A percentile compares a stretch with the other conserved stretches of the same genome.
Conservation (phyloP, 2,888 invertebrate genomes). For the Oscheius sp. region DNA sequence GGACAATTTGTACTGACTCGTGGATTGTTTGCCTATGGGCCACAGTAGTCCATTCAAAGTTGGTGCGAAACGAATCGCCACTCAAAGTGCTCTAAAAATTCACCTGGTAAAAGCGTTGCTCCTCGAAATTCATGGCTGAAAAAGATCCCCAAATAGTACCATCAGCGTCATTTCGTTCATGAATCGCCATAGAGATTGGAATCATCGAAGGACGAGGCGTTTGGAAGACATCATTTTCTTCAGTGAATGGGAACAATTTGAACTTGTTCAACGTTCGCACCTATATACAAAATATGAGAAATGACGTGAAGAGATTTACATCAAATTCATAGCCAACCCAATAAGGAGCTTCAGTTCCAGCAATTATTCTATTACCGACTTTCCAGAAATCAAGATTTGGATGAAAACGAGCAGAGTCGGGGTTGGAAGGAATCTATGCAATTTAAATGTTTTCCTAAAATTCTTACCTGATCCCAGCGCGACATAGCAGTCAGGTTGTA, state of each 20-base stretch:
- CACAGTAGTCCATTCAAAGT: constrained; percentile 12
- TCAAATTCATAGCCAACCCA: constrained; percentile 70
- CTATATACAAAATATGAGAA: constrained; percentile 46
- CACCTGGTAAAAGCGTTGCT: constrained; percentile 68
- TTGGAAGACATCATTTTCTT: constrained; percentile 67
- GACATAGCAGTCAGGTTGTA: constrained; percentile 69
- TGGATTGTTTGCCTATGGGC: neutral
- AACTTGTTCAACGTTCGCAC: constrained; percentile 65
- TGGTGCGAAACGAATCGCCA: constrained; percentile 9
- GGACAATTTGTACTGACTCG: constrained; percentile 7
- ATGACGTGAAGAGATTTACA: constrained; percentile 29
- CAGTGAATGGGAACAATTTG: constrained; percentile 67
- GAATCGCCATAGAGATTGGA: constrained; percentile 70
- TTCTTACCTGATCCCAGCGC: constrained; percentile 65
- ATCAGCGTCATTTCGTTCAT: constrained; percentile 64
- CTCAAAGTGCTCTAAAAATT: constrained; percentile 2
- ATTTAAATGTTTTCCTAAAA: neutral
- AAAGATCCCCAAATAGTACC: constrained; percentile 69
- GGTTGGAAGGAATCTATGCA: constrained; percentile 48
- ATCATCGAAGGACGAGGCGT: constrained; percentile 65
- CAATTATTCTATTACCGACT: constrained; percentile 62
- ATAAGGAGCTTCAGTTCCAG: constrained; percentile 69
- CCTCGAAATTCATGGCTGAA: constrained; percentile 69
- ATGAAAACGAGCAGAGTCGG: constrained; percentile 64
- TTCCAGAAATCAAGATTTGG: constrained; percentile 70